These are phyloP conservation scores for Bufo bufo DNA, from an alignment of 2,113 vertebrate genomes.

Conservation along the genomic window DNA sequence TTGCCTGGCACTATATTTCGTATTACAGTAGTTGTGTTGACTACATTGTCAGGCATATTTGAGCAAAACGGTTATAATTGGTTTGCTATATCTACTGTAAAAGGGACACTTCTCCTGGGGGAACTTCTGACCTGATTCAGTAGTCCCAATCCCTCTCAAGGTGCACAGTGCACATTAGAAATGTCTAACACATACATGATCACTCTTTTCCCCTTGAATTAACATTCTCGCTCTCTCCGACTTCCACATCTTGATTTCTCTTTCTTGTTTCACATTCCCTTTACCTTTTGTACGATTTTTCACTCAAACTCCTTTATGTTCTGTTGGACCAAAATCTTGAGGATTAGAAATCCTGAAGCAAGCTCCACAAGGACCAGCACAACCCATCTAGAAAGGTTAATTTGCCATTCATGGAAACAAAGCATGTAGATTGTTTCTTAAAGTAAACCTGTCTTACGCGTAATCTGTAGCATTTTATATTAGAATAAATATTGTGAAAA, in stretches of 20 bases:
- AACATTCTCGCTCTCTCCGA: background rate
- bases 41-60: no score
- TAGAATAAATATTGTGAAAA: slow-evolving; percentile 40
- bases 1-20: background rate
- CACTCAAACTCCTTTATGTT: background rate
- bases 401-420: background rate
- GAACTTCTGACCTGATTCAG: background rate
- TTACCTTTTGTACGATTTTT: background rate
- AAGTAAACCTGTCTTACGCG: slow-evolving; percentile 24
- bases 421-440: slow-evolving; percentile 1
- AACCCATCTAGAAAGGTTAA: background rate
- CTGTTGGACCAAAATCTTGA: background rate
- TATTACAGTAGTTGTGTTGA: no score
- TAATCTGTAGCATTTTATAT: background rate
- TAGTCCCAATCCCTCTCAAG: background rate
- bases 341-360: background rate
- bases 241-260: background rate
- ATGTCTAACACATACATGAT: background rate
- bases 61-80: background rate
- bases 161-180: background rate
- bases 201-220: background rate
- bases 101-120: background rate
- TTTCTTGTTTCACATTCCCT: background rate
- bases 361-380: background rate
- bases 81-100: background rate